Evolutionary conservation across 2,888 invertebrate species (phyloP), one percentile per base, ranked within the genome.

Genomic region (Aphidoletes aphidimyza): DNA sequence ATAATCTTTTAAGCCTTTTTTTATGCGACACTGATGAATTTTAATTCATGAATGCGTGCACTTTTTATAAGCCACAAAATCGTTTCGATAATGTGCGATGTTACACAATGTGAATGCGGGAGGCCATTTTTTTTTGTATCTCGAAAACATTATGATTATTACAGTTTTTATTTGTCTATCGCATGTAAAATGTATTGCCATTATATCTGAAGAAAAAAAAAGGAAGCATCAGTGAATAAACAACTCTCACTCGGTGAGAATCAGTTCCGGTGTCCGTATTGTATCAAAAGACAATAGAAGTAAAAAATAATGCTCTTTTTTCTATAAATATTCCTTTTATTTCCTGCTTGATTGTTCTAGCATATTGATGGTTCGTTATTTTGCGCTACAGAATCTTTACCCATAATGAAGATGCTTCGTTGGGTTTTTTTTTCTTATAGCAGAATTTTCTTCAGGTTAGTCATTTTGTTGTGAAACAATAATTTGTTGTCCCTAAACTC

Each of bases 221-320:
- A 54, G 54, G 54, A 54, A 69, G 69, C 69, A 69, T 69, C 69
- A 11, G 30, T 11, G 69, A 30, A 26, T 11, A 9, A n/a, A n/a
- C n/a, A n/a, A n/a, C n/a, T n/a, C n/a, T n/a, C n/a, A n/a, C n/a
- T n/a, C n/a, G n/a, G n/a, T n/a, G n/a, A n/a, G n/a, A n/a, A n/a
- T n/a, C n/a, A n/a, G n/a, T n/a, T n/a, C n/a, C n/a, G n/a, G n/a
- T n/a, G n/a, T n/a, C n/a, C n/a, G n/a, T n/a, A n/a, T n/a, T n/a
- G n/a, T n/a, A n/a, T n/a, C n/a, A n/a, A 30, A 69, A 69, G 34
- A 69, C 69, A 69, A 69, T 30, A 69, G 69, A 69, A n/a, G n/a
- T n/a, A n/a, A n/a, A n/a, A n/a, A n/a, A n/a, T n/a, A n/a, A n/a
- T n/a, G n/a, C n/a, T n/a, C n/a, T n/a, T n/a, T n/a, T n/a, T n/a